A percentile compares a stretch with the other conserved stretches of the same genome.
Evolutionary conservation across 2,888 invertebrate genomes (phyloP).

Genomic region (Hipparchia semele): DNA sequence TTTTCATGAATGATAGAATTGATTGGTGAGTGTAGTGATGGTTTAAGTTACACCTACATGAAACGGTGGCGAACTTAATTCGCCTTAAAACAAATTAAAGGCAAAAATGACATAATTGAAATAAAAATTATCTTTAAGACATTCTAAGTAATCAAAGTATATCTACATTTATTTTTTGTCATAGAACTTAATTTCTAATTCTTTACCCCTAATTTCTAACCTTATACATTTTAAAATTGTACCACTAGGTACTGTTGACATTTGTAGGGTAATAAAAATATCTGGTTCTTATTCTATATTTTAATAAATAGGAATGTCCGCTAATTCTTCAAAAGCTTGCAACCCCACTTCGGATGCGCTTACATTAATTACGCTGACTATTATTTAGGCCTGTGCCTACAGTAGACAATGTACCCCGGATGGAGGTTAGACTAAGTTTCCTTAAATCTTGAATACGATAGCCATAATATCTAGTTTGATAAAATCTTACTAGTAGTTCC

Average conservation of each 20-base stretch:
- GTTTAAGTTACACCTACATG: too few relatives aligned
- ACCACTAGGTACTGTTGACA: neutral
- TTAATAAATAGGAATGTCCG: neutral
- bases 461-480: neutral
- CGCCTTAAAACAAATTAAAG: too few relatives aligned
- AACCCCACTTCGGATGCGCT: conserved; percentile 26
- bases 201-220: too few relatives aligned
- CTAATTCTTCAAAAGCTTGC: neutral
- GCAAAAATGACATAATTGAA: too few relatives aligned
- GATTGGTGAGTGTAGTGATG: too few relatives aligned
- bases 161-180: too few relatives aligned
- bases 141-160: too few relatives aligned
- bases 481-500: conserved; percentile 4
- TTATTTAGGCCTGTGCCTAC: conserved; percentile 25
- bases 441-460: conserved; percentile 26
- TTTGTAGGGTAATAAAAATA: neutral
- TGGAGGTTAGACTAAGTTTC: conserved; percentile 27
- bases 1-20: too few relatives aligned
- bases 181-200: too few relatives aligned
- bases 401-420: conserved; percentile 36
- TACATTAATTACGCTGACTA: conserved; percentile 44
- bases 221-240: too few relatives aligned
- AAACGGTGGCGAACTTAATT: too few relatives aligned
- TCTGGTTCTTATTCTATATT: neutral
- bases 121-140: too few relatives aligned